Evolutionary conservation across 2,888 invertebrate genomes (phyloP).

Genomic region (Caenorhabditis angaria): DNA sequence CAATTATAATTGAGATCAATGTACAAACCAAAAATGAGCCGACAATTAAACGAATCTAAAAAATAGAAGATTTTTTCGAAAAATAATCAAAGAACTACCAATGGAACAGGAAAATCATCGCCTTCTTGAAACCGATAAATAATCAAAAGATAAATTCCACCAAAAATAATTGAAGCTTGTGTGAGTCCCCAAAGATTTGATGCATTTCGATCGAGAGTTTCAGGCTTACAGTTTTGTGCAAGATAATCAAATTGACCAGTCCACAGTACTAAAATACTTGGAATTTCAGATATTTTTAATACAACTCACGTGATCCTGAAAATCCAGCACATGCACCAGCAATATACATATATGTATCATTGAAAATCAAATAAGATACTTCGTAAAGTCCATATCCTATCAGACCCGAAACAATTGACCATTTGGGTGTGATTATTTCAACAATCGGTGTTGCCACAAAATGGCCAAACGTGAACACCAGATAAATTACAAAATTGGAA

Average conservation of each 20-base stretch:
- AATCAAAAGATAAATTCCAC: conserved; percentile 26
- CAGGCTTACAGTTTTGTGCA: conserved; percentile 28
- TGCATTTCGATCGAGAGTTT: conserved; percentile 35
- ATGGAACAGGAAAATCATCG: conserved; percentile 25
- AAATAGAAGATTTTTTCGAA: background rate
- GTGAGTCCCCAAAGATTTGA: conserved; percentile 36
- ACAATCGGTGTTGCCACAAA: conserved; percentile 43
- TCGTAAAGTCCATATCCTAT: conserved; percentile 38
- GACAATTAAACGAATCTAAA: conserved; percentile 27
- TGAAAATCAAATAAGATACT: conserved; percentile 1
- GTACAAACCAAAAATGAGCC: conserved; percentile 27
- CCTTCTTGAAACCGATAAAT: conserved; percentile 28
- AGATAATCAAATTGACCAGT: conserved; percentile 44
- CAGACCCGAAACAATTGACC: conserved; percentile 35
- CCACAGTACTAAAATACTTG: conserved; percentile 23
- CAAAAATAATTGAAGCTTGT: conserved; percentile 33
- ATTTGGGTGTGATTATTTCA: conserved; percentile 41
- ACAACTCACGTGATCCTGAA: conserved; percentile 28
- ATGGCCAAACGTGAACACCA: conserved; percentile 40
- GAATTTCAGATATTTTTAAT: background rate
- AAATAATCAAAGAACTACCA: conserved; percentile 11
- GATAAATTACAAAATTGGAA: conserved; percentile 25
- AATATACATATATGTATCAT: conserved; percentile 34
- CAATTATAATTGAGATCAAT: conserved; percentile 20
- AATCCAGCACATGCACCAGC: conserved; percentile 37